These are phyloP conservation scores for Paraplagusia blochii DNA, from an alignment of 2,113 vertebrate species.

Conservation along the genomic window DNA sequence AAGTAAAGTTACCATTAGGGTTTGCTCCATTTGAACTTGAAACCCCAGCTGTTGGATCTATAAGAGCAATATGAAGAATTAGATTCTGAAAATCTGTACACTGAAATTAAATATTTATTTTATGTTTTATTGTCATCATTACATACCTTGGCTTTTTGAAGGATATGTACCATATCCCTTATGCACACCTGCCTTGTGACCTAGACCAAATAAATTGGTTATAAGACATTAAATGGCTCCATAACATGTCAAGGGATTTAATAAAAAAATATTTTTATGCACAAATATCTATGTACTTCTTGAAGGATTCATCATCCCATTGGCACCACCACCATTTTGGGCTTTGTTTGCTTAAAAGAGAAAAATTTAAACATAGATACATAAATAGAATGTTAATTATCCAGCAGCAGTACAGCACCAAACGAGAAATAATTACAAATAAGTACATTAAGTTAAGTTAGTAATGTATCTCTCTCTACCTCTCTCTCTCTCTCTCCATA, in stretches of 20 bases:
- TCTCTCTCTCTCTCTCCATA: no score
- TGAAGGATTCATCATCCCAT: constrained; percentile 48
- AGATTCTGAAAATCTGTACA: constrained; percentile 4
- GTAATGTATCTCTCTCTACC: no score
- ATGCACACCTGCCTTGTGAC: constrained; percentile 35
- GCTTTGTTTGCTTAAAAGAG: constrained; percentile 39
- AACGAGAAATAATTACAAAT: no score
- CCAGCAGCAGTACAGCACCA: background rate
- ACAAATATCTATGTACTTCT: constrained; percentile 43
- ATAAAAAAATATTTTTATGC: background rate
- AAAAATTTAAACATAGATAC: background rate
- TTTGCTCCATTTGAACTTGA: constrained; percentile 22
- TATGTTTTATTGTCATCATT: background rate
- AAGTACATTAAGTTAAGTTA: no score
- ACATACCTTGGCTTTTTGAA: constrained; percentile 53
- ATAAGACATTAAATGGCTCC: background rate
- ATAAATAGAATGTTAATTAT: background rate
- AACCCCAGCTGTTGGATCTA: constrained; percentile 11
- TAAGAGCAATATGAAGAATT: background rate
- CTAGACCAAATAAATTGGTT: constrained; percentile 18
- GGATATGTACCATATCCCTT: constrained; percentile 48
- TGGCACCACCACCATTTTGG: constrained; percentile 36
- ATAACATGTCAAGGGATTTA: background rate
- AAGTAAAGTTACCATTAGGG: constrained; percentile 24
- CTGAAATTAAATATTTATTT: background rate